phyloP scores from a whole-genome alignment of 2,888 invertebrate genomes.

The Amiota mariae region DNA sequence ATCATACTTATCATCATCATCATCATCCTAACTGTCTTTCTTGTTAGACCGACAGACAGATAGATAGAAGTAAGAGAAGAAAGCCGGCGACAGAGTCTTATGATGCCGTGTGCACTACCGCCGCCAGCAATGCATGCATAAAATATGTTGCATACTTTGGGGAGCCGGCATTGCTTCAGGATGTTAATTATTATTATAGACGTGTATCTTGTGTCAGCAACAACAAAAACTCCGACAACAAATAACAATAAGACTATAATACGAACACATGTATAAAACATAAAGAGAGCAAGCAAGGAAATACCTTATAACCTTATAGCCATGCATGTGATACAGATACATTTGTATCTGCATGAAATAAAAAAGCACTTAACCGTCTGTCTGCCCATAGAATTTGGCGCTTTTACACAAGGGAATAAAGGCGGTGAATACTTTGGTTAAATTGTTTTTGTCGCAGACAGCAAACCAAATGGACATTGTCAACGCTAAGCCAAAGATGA shows the following conservation, averaged over 20 bases:
- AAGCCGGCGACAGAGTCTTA: not conserved
- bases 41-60: not conserved
- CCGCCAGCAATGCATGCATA: slow-evolving; percentile 59
- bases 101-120: not conserved
- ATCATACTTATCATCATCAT: not conserved
- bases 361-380: slow-evolving; percentile 61
- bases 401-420: slow-evolving; percentile 50
- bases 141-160: slow-evolving; percentile 63
- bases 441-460: slow-evolving; percentile 47
- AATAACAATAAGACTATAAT: not conserved
- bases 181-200: slow-evolving; percentile 71
- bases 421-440: slow-evolving; percentile 54
- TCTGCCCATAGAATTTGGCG: slow-evolving; percentile 10
- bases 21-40: slow-evolving; percentile 34
- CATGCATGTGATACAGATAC: not conserved
- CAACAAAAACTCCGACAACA: no score
- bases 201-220: slow-evolving; percentile 60
- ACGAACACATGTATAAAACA: not conserved
- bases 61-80: no score
- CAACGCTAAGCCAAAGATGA: slow-evolving; percentile 5
- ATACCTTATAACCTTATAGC: not conserved
- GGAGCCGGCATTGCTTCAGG: slow-evolving; percentile 50
- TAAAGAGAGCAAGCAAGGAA: not conserved
- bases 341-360: slow-evolving; percentile 55
- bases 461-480: slow-evolving; percentile 8